Evolutionary conservation across 2,797 vertebrate genomes (phyloP).

Genomic region (Phalanger gymnotis): DNA sequence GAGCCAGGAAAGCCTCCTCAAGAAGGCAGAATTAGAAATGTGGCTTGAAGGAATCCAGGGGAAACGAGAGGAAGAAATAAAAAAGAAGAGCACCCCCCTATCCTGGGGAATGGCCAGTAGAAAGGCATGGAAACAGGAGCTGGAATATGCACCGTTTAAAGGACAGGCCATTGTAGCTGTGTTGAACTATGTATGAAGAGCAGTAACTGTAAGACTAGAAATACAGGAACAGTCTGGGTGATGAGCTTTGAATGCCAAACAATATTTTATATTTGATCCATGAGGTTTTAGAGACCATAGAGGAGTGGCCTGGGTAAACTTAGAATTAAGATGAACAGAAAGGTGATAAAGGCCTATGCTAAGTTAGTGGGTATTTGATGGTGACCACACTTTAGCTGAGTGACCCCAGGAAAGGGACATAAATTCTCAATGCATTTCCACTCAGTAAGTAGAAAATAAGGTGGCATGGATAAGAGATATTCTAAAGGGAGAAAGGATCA

Average conservation of each 20-base stretch:
- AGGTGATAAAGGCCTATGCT: not conserved
- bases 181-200: not conserved
- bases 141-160: not conserved
- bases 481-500: not conserved
- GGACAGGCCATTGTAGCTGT: not conserved
- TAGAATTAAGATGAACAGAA: not conserved
- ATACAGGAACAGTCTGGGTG: not conserved
- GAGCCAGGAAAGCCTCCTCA: not conserved
- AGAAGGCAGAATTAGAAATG: not conserved
- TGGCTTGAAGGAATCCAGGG: not conserved
- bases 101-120: not conserved
- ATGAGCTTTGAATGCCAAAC: not conserved
- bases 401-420: not conserved
- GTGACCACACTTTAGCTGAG: not conserved
- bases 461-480: not conserved
- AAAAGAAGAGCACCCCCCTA: not conserved
- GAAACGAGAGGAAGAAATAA: not conserved
- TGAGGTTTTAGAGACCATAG: not conserved
- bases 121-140: not conserved
- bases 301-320: not conserved
- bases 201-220: not conserved
- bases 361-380: not conserved
- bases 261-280: not conserved
- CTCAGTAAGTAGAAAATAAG: not conserved
- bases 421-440: not conserved